Evolutionary conservation across 2,888 invertebrate species (phyloP), one percentile per base, ranked within the genome.

Genomic region (Phania funesta): DNA sequence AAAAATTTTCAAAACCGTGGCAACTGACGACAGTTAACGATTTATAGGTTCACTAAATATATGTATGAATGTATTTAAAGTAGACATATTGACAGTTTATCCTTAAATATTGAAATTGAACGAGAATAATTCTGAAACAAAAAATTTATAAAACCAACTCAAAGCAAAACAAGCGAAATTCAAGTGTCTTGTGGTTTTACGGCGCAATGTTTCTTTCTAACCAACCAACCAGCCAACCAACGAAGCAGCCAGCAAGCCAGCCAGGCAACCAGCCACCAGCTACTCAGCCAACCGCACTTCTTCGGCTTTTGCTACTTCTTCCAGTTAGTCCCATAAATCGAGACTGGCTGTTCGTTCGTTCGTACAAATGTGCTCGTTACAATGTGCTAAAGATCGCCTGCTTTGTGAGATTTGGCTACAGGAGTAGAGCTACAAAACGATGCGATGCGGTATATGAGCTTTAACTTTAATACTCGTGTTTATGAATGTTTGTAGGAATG

Each of bases 1-100:
- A 73, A 77, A 77, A 74, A 70, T 70, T 56, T 68, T 67, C 9
- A 82, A 82, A 82, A 82, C 82, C 82, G 82, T 82, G 82, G 77
- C 77, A 81, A 79, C 82, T 78, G 73, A 73, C 80, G 83, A 76
- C 85, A 84, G 85, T 84, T 84, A 86, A 85, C 86, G 86, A 87
- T 87, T 87, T 87, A 86, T 87, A 87, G 87, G 86, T 86, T 86
- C 84, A 85, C 84, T 85, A 86, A 87, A 86, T 87, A 86, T 87
- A 86, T 87, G 82, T 82, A 86, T 87, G 86, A 86, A 86, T 87
- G 82, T 82, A 84, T 83, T 84, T 82, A 84, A 83, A 84, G 85
- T 86, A 86, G 86, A 87, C 86, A 86, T 85, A 85, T 86, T 87
- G 87, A 87, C 87, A 87, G 87, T 87, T 86, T 86, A 85, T 85